Base-by-base conservation (phyloP, 2,113 vertebrate species). In the Coregonus clupeaformis region DNA sequence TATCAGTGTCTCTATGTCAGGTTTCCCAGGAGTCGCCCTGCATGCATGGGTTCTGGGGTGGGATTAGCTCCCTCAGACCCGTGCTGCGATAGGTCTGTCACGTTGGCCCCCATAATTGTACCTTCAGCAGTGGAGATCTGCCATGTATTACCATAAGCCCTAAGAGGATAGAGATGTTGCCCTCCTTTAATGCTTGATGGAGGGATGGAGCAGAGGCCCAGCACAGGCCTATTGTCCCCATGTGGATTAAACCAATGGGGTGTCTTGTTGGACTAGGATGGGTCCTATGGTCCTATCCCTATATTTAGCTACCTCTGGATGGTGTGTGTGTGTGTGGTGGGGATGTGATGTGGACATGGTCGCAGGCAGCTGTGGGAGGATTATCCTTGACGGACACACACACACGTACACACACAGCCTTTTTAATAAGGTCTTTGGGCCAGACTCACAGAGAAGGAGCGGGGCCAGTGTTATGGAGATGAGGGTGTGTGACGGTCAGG, bases 381-480 rank as follows among this genome's bases (percentile, higher is more conserved):
- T 91, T 87, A 89, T 79, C 78, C 72, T 75, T 67, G 71, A 83
- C 45, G 74, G 68, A 74, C 45, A 69, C 45, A 71, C 71, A 68
- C 71, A 32, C 32, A n/a, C n/a, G n/a, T n/a, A 36, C 32, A 72
- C 70, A 75, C 72, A 77, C 78, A 71, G 74, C 69, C 71, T 87
- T 42, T 42, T 42, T 69, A 80, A 73, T 89, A 91, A 91, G 36
- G 36, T 42, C 36, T 86, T 79, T 77, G 77, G 80, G 60, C 30
- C 84, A 86, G 84, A 84, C 84, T 74, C 52, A 65, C 70, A 71
- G 80, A 74, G 82, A 78, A 73, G 75, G 36, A 42, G 69, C 62
- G 22, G 30, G 22, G 63, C 49, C 79, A 90, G 85, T 92, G 89
- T 92, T 89, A 93, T 94, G 92, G 88, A 93, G 87, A 94, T 93